These are phyloP conservation scores for Halichoerus grypus DNA, from an alignment of 2,113 vertebrate genomes.

Conservation along the genomic window DNA sequence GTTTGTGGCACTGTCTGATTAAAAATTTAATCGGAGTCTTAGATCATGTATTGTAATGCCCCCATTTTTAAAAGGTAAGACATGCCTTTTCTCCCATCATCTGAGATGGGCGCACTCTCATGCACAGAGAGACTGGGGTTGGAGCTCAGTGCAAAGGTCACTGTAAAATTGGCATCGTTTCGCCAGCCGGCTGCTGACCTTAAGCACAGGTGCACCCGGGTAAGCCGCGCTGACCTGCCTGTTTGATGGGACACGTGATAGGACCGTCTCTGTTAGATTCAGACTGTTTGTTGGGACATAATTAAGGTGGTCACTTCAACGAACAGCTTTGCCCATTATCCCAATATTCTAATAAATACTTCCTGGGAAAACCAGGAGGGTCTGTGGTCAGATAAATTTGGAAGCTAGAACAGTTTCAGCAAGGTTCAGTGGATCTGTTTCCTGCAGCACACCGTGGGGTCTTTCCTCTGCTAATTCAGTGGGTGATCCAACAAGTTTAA, in stretches of 20 bases:
- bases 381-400: not conserved
- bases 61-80: not conserved
- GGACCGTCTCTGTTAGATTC: not conserved
- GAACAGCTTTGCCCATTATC: not conserved
- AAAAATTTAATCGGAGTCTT: not conserved
- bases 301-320: not conserved
- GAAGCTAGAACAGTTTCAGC: not conserved
- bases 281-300: not conserved
- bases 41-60: rapidly evolving
- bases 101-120: not conserved
- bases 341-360: not conserved
- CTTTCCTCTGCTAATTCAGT: not conserved
- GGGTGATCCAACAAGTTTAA: not conserved
- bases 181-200: rapidly evolving
- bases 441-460: not conserved
- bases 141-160: not conserved
- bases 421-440: not conserved
- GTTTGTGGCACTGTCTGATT: rapidly evolving
- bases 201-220: rapidly evolving
- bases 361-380: not conserved
- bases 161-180: rapidly evolving
- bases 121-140: not conserved
- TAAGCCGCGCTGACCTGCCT: rapidly evolving
- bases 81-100: not conserved
- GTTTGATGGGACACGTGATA: rapidly evolving